Evolutionary conservation across 2,888 invertebrate genomes (phyloP), one percentile per base, ranked within the genome.

Genomic region (Dorcus hopei): DNA sequence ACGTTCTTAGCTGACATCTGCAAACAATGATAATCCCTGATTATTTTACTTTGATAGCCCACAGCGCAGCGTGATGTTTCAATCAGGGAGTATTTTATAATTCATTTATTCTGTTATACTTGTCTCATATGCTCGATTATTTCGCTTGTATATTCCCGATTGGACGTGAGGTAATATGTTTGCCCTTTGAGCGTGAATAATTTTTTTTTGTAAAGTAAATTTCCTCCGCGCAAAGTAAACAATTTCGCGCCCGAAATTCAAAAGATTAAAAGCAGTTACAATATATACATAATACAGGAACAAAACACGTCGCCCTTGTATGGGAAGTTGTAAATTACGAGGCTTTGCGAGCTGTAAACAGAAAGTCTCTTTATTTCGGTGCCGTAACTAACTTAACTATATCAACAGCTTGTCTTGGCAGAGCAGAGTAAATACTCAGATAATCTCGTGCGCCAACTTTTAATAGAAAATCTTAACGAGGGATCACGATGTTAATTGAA

Each of bases 11-110:
- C 70, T 72, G 77, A 77, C 77, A 77, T 77, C 75, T 78, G 77
- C 77, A 76, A 77, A 77, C 78, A 78, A 77, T 77, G 74, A 74
- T 77, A 76, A 76, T 75, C 76, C 74, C 69, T 70, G 74, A 76
- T 76, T 76, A 76, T 75, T 76, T 75, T 74, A 74, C 71, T 73
- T 74, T 74, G 74, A 75, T 75, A 74, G 73, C 70, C 73, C 73
- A 71, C 72, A 72, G 69, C 71, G 65, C 72, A 68, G 71, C 71
- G 67, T 71, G 70, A 74, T 72, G 73, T 74, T 72, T 74, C 73
- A 73, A 74, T 74, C 74, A 71, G 69, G 61, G 63, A 64, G 65
- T 69, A 69, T 62, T 71, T 71, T 71, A 71, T 71, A 70, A 71
- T 71, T 71, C 71, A 71, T 71, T 71, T 70, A 66, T 62, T 66